These are phyloP conservation scores for Corbicula japonica DNA, from an alignment of 2,888 invertebrate species.

Conservation along the genomic window DNA sequence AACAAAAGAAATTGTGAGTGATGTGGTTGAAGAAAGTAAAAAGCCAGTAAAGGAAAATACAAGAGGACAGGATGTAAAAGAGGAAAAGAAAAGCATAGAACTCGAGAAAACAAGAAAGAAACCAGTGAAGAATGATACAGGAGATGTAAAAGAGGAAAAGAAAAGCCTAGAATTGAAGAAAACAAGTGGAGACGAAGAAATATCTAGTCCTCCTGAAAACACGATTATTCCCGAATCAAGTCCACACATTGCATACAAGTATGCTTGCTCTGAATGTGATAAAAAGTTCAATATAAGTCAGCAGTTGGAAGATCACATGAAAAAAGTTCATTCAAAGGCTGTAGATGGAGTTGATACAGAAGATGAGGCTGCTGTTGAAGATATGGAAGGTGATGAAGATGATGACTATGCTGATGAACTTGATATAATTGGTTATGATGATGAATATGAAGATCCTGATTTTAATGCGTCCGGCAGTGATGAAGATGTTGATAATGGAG, in stretches of 20 bases:
- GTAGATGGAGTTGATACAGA: slow-evolving; percentile 26
- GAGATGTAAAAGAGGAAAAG: not conserved
- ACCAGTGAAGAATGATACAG: not conserved
- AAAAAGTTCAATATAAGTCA: slow-evolving; percentile 39
- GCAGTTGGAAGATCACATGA: slow-evolving; percentile 51
- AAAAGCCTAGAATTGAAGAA: not conserved
- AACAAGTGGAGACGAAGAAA: not conserved
- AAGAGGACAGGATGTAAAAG: not conserved
- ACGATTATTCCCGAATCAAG: slow-evolving; percentile 12
- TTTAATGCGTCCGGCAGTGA: slow-evolving; percentile 12
- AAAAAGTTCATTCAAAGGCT: slow-evolving; percentile 23
- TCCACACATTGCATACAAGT: slow-evolving; percentile 27
- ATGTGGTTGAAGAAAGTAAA: not conserved
- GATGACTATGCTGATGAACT: slow-evolving; percentile 17
- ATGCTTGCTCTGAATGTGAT: slow-evolving; percentile 49
- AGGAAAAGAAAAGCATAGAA: not conserved
- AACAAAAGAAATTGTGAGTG: not conserved
- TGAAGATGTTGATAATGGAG: slow-evolving; percentile 18
- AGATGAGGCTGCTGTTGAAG: slow-evolving; percentile 16
- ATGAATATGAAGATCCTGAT: slow-evolving; percentile 22
- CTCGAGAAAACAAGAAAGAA: not conserved
- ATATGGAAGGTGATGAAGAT: slow-evolving; percentile 22
- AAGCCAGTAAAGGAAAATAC: not conserved
- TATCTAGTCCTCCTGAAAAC: not conserved
- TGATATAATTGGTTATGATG: slow-evolving; percentile 21